Evolutionary conservation across 2,888 invertebrate species (phyloP).

Genomic region (Marasmarcha lunaedactyla): DNA sequence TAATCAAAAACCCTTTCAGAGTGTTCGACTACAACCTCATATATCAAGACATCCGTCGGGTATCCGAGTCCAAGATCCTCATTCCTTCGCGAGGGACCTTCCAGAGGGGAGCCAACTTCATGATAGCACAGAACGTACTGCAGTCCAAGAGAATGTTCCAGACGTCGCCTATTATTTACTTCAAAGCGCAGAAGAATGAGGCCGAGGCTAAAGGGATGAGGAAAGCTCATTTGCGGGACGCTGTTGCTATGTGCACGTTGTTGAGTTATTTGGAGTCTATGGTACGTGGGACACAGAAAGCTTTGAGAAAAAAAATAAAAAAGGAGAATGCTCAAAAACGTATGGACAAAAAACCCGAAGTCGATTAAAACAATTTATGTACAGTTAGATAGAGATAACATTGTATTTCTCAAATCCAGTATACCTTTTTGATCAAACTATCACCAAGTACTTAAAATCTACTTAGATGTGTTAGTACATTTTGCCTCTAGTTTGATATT

Average conservation of each 20-base stretch:
- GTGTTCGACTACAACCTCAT: slow-evolving; percentile 77
- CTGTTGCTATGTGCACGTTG: slow-evolving; percentile 89
- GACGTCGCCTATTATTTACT: slow-evolving; percentile 84
- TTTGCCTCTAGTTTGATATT: too few species aligned
- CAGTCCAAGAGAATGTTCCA: slow-evolving; percentile 69
- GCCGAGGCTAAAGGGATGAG: slow-evolving; percentile 86
- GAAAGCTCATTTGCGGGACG: slow-evolving; percentile 87
- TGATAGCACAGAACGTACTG: slow-evolving; percentile 73
- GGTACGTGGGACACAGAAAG: slow-evolving; percentile 19
- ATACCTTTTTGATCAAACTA: too few species aligned
- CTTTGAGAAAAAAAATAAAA: too few species aligned
- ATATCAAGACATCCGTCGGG: slow-evolving; percentile 76
- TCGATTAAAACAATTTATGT: too few species aligned
- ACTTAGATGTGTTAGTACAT: too few species aligned
- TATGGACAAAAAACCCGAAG: too few species aligned
- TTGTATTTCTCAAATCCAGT: too few species aligned
- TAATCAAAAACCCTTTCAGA: too few species aligned
- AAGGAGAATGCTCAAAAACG: too few species aligned
- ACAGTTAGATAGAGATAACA: too few species aligned
- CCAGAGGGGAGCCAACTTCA: slow-evolving; percentile 79
- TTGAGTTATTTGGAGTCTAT: slow-evolving; percentile 62
- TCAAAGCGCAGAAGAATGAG: slow-evolving; percentile 90
- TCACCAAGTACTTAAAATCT: too few species aligned
- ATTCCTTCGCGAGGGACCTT: slow-evolving; percentile 78
- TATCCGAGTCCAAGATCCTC: slow-evolving; percentile 73